phyloP scores from a whole-genome alignment of 1,140 invertebrate genomes.

The Leucophenga varia region DNA sequence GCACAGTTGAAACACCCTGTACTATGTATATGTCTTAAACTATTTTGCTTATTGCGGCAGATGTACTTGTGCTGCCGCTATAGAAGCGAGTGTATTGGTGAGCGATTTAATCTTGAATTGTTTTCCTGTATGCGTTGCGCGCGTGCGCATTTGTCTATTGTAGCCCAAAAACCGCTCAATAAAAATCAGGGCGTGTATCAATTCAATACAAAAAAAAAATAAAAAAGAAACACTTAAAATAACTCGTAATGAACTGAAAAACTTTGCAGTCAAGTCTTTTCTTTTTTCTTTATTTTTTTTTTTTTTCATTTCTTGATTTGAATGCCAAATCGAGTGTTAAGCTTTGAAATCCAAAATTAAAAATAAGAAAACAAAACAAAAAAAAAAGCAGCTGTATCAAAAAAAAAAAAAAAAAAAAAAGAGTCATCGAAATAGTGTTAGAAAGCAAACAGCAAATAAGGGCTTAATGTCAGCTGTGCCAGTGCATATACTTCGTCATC shows the following conservation, averaged over 20 bases:
- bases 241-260: conserved; percentile 36
- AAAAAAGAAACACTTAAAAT: conserved; percentile 53
- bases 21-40: no score
- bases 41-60: no score
- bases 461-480: background rate
- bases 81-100: no score
- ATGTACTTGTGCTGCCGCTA: no score
- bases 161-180: conserved; percentile 14
- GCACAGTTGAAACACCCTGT: no score
- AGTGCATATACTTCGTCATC: no score
- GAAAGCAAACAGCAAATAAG: no score
- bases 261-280: conserved; percentile 24
- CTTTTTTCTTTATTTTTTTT: conserved; percentile 24
- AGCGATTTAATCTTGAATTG: no score
- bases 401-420: no score
- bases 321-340: conserved; percentile 37
- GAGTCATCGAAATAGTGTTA: no score
- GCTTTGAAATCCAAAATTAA: background rate
- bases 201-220: no score
- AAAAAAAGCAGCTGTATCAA: background rate
- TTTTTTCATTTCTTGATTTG: conserved; percentile 44
- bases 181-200: conserved; percentile 51
- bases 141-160: conserved; percentile 27
- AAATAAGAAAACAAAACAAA: conserved; percentile 29
- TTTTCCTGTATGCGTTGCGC: no score